These are phyloP conservation scores for Melangyna quadrimaculata DNA, from an alignment of 2,888 invertebrate genomes.

Conservation along the genomic window DNA sequence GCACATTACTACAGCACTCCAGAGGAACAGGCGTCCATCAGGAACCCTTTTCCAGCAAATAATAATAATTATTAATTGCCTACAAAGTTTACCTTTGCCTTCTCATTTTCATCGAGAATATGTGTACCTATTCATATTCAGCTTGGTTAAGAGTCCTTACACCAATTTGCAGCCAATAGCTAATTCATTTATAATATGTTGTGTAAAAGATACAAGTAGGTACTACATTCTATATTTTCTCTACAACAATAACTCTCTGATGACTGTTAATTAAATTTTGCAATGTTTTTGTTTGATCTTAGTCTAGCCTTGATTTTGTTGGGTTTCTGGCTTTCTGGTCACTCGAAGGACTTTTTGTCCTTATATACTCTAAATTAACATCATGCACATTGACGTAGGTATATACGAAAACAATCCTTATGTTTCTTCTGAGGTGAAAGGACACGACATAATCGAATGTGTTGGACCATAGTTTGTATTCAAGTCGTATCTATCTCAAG, in stretches of 20 bases:
- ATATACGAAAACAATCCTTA: conserved; percentile 19
- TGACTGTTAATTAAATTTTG: conserved; percentile 68
- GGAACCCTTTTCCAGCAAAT: conserved; percentile 43
- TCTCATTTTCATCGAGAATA: conserved; percentile 17
- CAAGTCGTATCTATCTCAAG: conserved; percentile 40
- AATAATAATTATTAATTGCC: conserved; percentile 67
- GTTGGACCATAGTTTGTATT: conserved; percentile 57
- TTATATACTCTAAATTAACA: conserved; percentile 53
- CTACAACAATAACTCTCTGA: conserved; percentile 8
- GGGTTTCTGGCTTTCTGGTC: conserved; percentile 27
- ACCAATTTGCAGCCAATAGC: conserved; percentile 44
- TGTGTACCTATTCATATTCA: too few relatives aligned
- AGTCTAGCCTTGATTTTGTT: conserved; percentile 54
- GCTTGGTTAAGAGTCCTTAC: conserved; percentile 37
- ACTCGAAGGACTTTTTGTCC: conserved; percentile 24
- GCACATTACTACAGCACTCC: too few relatives aligned
- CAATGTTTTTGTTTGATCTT: conserved; percentile 67
- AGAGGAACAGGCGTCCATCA: too few relatives aligned
- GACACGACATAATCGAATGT: conserved; percentile 28
- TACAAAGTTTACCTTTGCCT: conserved; percentile 55
- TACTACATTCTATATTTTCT: background rate
- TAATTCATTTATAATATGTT: conserved; percentile 26
- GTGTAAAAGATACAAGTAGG: conserved; percentile 15
- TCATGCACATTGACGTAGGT: conserved; percentile 29
- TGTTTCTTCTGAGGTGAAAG: conserved; percentile 9